These are phyloP conservation scores for Onchidella celtica DNA, from an alignment of 2,888 invertebrate genomes.

Conservation along the genomic window DNA sequence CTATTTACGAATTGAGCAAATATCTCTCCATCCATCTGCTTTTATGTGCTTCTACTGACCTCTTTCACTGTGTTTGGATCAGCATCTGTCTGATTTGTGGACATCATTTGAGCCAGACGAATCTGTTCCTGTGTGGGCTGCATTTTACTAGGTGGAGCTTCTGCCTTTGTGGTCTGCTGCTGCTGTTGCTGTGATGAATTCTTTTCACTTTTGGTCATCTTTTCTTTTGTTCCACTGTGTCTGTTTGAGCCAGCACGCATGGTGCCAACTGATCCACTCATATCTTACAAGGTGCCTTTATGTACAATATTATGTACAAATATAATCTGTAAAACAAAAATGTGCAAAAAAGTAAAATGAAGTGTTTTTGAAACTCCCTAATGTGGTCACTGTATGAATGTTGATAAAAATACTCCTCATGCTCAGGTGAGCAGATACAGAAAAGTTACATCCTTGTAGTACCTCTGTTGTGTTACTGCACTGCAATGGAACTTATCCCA, in stretches of 20 bases:
- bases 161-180: conserved; percentile 68
- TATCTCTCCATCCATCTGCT: no score
- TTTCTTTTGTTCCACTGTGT: conserved; percentile 65
- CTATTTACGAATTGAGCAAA: no score
- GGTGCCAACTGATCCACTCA: conserved; percentile 77
- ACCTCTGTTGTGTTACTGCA: no score
- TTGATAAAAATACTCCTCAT: not conserved
- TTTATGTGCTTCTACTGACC: not conserved
- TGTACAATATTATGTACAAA: conserved; percentile 71
- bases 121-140: conserved; percentile 92
- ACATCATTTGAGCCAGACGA: conserved; percentile 90
- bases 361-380: not conserved
- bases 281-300: conserved; percentile 76
- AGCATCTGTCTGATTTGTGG: conserved; percentile 84
- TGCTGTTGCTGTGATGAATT: conserved; percentile 62
- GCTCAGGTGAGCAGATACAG: not conserved
- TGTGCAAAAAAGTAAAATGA: not conserved
- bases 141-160: conserved; percentile 68
- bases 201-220: conserved; percentile 63
- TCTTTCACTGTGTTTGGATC: conserved; percentile 80
- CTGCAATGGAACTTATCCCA: no score
- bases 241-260: conserved; percentile 72
- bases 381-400: not conserved
- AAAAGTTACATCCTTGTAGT: not conserved
- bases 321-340: conserved; percentile 49